Conservation (phyloP, 2,113 vertebrate species). For the Setophaga petechia region DNA sequence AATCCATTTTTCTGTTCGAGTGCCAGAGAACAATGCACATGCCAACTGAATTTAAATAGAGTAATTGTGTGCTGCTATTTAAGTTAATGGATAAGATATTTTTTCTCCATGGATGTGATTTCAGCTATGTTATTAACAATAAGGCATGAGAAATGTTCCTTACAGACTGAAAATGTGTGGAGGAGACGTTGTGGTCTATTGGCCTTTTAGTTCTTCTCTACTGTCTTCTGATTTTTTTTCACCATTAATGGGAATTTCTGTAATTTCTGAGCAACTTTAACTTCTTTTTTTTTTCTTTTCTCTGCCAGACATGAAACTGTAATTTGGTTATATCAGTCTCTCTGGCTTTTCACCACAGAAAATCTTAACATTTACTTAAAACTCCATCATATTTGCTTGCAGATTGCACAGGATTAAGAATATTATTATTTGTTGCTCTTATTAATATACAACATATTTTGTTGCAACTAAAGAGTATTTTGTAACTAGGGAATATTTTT, state of each 20-base stretch:
- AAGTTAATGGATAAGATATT: not conserved
- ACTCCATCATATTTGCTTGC: not conserved
- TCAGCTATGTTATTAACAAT: not conserved
- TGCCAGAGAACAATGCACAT: slow-evolving; percentile 30
- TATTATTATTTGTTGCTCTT: not conserved
- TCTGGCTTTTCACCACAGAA: not conserved
- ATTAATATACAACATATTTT: not conserved
- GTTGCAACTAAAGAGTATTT: not conserved
- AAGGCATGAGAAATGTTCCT: not conserved
- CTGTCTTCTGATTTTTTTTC: not conserved
- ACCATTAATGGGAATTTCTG: not conserved
- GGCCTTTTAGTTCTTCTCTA: not conserved
- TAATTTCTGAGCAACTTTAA: not conserved
- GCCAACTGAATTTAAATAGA: slow-evolving; percentile 31
- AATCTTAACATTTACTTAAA: not conserved
- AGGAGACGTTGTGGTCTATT: not conserved
- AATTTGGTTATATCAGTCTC: not conserved
- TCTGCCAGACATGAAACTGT: not conserved
- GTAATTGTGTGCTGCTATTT: slow-evolving; percentile 16
- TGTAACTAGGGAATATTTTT: not conserved
- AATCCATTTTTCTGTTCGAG: not conserved
- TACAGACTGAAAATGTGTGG: not conserved
- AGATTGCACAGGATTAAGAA: not conserved
- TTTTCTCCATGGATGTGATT: not conserved
- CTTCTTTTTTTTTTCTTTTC: not conserved